Percentiles rank a stretch among this genome's conserved stretches.
Evolutionary conservation across 1,140 invertebrate species (phyloP).

Genomic region (Drosophila sechellia): DNA sequence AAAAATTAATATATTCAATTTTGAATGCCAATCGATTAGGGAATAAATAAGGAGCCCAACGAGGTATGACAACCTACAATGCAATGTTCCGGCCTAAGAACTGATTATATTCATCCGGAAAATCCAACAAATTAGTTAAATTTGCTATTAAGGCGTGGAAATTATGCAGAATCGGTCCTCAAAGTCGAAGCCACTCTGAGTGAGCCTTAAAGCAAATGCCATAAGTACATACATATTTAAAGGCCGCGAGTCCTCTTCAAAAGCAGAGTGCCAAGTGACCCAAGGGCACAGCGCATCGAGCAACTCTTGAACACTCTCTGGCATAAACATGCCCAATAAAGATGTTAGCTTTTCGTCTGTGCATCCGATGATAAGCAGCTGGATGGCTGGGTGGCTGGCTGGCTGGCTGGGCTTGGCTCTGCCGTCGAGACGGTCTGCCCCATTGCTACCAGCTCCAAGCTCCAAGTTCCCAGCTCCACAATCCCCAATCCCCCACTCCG

Average conservation of each 20-base stretch:
- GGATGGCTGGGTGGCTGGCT: background rate
- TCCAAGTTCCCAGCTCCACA: background rate
- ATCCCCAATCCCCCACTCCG: background rate
- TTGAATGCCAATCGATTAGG: too few species aligned
- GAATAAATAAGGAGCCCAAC: too few species aligned
- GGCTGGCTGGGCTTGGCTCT: constrained; percentile 16
- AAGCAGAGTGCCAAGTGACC: constrained; percentile 19
- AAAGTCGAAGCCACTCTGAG: too few species aligned
- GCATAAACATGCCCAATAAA: constrained; percentile 44
- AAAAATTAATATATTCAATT: too few species aligned
- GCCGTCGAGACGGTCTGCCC: background rate
- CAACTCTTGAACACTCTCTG: constrained; percentile 24
- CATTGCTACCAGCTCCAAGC: background rate
- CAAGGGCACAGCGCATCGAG: constrained; percentile 20
- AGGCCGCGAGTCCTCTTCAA: constrained; percentile 2
- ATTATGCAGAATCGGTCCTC: too few species aligned
- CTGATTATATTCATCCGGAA: too few species aligned
- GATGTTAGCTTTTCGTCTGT: constrained; percentile 18
- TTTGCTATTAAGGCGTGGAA: too few species aligned
- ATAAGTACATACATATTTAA: background rate
- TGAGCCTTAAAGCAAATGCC: background rate
- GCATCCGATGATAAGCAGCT: constrained; percentile 38
- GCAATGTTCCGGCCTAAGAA: too few species aligned
- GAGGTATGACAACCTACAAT: too few species aligned
- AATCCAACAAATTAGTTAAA: too few species aligned